Conservation (phyloP, 2,113 vertebrate genomes). For the Callochromis pleurospilus region DNA sequence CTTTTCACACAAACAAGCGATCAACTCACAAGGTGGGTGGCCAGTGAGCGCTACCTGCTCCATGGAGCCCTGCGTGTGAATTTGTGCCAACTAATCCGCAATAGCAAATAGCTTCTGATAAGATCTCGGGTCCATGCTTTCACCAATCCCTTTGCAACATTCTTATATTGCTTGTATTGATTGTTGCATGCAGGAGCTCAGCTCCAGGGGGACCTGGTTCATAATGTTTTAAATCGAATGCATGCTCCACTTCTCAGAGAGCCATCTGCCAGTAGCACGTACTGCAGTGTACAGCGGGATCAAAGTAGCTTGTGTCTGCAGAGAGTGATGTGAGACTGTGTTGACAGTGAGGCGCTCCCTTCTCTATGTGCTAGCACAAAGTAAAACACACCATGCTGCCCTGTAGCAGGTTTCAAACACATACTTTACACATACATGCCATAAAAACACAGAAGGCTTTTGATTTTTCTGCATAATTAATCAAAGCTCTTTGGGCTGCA, state of each 20-base stretch:
- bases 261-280: conserved; percentile 44
- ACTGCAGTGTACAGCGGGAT: background rate
- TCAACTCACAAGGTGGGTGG: conserved; percentile 26
- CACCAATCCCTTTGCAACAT: background rate
- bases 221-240: conserved; percentile 47
- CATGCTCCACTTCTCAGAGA: conserved; percentile 40
- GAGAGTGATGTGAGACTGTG: background rate
- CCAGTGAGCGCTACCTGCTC: background rate
- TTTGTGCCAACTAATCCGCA: background rate
- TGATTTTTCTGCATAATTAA: conserved; percentile 45
- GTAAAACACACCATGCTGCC: conserved; percentile 1
- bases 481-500: background rate
- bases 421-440: background rate
- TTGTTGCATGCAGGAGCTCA: background rate
- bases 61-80: background rate
- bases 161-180: conserved; percentile 7
- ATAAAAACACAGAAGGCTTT: conserved; percentile 7
- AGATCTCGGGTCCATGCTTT: conserved; percentile 36
- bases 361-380: background rate
- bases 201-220: background rate
- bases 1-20: conserved; percentile 23
- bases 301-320: background rate
- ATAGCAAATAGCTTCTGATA: conserved; percentile 23
- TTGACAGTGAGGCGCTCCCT: background rate
- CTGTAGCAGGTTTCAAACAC: background rate